These are phyloP conservation scores for Pocillopora meandrina DNA, from an alignment of 92 coral and sea anemone genomes.

Conservation along the genomic window DNA sequence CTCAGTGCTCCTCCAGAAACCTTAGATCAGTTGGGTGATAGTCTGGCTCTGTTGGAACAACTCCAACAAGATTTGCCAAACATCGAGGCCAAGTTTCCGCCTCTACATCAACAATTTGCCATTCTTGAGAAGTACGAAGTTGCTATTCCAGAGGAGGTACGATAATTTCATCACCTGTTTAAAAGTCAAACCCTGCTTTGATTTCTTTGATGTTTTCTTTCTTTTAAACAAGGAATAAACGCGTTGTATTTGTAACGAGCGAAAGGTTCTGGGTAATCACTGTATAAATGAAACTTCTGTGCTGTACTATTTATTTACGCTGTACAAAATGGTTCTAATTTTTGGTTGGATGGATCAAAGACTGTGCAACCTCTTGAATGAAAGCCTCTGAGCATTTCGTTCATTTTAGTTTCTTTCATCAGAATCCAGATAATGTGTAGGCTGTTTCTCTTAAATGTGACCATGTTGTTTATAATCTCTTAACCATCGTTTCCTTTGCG, in stretches of 20 bases:
- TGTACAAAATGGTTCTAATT: not conserved
- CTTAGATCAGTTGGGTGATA: constrained; percentile 94
- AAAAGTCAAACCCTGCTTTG: not conserved
- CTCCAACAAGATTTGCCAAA: constrained; percentile 91
- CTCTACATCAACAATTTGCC: constrained; percentile 96
- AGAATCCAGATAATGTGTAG: not conserved
- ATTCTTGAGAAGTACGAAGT: constrained; percentile 99
- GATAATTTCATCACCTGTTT: not conserved
- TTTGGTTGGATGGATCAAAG: not conserved
- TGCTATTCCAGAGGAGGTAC: constrained; percentile 96
- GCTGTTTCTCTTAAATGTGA: not conserved
- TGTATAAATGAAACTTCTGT: not conserved
- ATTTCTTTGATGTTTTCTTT: not conserved
- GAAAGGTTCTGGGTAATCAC: no score
- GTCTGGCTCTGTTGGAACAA: constrained; percentile 86
- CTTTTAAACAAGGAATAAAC: not conserved
- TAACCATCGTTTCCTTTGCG: no score
- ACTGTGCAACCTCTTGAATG: not conserved
- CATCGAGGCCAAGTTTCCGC: constrained; percentile 97
- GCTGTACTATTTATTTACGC: not conserved
- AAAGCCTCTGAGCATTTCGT: not conserved
- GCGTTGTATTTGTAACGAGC: no score
- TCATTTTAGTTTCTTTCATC: not conserved
- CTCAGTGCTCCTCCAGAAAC: constrained; percentile 98
- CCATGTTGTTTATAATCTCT: no score